Evolutionary conservation across 1,140 invertebrate genomes (phyloP), one percentile per base, ranked within the genome.

Genomic region (Drosophila truncata): DNA sequence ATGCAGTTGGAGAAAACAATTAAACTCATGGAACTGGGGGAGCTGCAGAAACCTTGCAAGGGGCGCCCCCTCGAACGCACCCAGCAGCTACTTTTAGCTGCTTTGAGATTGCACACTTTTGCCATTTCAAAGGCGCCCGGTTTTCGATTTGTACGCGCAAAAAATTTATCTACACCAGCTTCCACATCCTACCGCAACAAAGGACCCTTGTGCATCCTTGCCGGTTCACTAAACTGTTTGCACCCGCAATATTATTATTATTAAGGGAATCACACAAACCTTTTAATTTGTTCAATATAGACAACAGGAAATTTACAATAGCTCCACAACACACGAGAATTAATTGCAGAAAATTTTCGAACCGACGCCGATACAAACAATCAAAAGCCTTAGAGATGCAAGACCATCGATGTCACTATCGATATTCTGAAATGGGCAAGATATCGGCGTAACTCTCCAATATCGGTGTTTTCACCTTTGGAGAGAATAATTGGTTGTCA

Each of bases 301-400:
- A 73, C 31, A 14, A 37, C 23, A 23, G 9, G 33, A 52, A 52
- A 13, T 39, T 49, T 1, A 18, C 10, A 44, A 62, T 33, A 14
- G 16, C 9, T 42, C 13, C n/a, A 31, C 35, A 39, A 61, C 57
- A 41, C 33, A 39, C 16, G 35, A 39, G 16, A 74, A 41, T 35
- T 33, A 29, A 16, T 35, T 35, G 25, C 16, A 29, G 52, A 25
- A 35, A 18, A 13, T n/a, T 60, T 50, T 50, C 25, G 39, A 76
- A 77, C 54, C 35, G 74, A 77, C 71, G 71, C 73, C 71, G 52
- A 50, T 29, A 65, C 41, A 76, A 76, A 75, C 47, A 74, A 75
- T 49, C 18, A 25, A 25, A 25, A 16, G 18, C 13, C 14, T 16
- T 25, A 25, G 44, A 25, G 44, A 25, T 47, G 44, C 14, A 29